These are phyloP conservation scores for Nymphalis polychloros DNA, from an alignment of 2,888 invertebrate species.

Conservation along the genomic window DNA sequence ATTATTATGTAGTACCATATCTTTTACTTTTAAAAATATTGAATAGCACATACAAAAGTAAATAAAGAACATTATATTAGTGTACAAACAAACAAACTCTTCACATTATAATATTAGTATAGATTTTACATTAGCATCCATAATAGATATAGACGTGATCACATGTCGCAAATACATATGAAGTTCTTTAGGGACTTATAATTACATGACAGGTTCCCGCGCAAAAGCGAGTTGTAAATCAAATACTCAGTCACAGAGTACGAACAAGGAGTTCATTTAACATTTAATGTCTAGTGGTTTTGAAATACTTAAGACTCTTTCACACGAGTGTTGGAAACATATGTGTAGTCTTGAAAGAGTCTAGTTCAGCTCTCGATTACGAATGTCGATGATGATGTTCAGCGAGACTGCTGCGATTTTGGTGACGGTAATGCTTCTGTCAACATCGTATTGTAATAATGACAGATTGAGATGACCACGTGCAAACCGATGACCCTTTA, in stretches of 20 bases:
- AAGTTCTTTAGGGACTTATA: not conserved
- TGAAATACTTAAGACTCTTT: not conserved
- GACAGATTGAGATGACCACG: no score
- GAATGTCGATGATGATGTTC: no score
- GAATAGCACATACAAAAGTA: no score
- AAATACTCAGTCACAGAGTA: not conserved
- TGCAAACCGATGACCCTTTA: no score
- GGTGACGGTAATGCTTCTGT: no score
- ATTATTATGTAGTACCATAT: not conserved
- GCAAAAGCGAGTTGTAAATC: constrained; percentile 1
- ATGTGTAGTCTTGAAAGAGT: not conserved
- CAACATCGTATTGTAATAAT: no score
- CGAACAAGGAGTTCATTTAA: constrained; percentile 10
- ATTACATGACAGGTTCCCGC: not conserved
- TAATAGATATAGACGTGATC: not conserved
- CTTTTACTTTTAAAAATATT: not conserved
- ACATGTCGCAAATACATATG: not conserved
- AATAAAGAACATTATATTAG: no score
- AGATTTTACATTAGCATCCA: no score
- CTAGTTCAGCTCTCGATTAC: no score
- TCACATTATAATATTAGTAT: no score
- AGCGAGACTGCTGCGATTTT: no score
- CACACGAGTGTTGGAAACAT: not conserved
- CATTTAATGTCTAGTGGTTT: constrained; percentile 5
- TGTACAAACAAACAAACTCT: no score